These are phyloP conservation scores for Nibea coibor DNA, from an alignment of 2,113 vertebrate genomes.

Conservation along the genomic window DNA sequence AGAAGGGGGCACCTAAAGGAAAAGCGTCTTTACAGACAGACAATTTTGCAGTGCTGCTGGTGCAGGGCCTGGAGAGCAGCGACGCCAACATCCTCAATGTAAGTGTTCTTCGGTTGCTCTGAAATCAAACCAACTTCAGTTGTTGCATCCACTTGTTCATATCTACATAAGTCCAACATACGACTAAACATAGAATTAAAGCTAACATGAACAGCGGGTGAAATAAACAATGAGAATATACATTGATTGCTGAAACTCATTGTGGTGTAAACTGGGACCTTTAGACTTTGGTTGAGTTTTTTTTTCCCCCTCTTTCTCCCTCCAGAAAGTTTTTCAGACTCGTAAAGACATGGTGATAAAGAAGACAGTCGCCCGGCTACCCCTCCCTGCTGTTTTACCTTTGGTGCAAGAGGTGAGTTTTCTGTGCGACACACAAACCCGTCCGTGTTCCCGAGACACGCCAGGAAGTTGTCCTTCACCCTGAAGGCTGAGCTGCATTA, in stretches of 20 bases:
- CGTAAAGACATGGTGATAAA: conserved; percentile 90
- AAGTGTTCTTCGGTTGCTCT: conserved; percentile 68
- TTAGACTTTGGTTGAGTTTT: background rate
- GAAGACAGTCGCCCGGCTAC: conserved; percentile 93
- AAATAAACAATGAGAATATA: too few relatives aligned
- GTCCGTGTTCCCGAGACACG: background rate
- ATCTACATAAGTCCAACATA: too few relatives aligned
- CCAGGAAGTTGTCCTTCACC: too few relatives aligned
- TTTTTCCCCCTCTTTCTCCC: conserved; percentile 1
- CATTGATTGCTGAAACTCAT: too few relatives aligned
- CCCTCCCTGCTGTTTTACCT: conserved; percentile 91
- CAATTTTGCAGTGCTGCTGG: conserved; percentile 91
- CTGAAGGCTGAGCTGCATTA: background rate
- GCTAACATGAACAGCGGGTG: too few relatives aligned
- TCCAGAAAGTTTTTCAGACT: conserved; percentile 95
- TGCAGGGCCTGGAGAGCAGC: conserved; percentile 95
- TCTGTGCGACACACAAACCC: background rate
- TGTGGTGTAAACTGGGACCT: background rate
- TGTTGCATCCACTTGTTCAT: too few relatives aligned
- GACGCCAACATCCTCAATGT: conserved; percentile 93
- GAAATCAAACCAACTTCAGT: background rate
- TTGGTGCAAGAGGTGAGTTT: conserved; percentile 90
- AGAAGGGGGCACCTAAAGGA: conserved; percentile 82
- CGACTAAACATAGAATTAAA: too few relatives aligned
- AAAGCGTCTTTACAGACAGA: conserved; percentile 88